phyloP scores from a whole-genome alignment of 2,797 vertebrate genomes.

The Cryptoprocta ferox region DNA sequence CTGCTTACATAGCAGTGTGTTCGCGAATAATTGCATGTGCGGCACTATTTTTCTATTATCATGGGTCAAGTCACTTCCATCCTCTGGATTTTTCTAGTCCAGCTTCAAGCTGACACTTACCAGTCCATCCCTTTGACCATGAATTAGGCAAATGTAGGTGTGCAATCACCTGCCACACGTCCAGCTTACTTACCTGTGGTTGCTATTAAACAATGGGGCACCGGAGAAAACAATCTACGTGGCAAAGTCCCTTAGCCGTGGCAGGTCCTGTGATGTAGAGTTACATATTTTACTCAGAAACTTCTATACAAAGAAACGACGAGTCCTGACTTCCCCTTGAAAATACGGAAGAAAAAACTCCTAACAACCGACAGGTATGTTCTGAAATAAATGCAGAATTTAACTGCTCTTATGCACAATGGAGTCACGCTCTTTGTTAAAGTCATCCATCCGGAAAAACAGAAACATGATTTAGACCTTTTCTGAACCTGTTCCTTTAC shows the following conservation, averaged over 20 bases:
- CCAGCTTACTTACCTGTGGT: neutral
- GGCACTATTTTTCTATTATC: neutral
- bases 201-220: neutral
- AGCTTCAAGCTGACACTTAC: neutral
- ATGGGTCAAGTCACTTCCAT: neutral
- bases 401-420: neutral
- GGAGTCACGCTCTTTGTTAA: neutral
- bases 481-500: neutral
- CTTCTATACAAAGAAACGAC: neutral
- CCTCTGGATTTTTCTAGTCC: neutral
- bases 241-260: neutral
- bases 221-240: neutral
- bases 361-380: neutral
- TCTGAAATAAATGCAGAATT: neutral
- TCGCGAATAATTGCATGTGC: neutral
- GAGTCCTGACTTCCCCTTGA: neutral
- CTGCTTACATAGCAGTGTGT: neutral
- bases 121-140: neutral
- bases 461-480: slow-evolving; percentile 65
- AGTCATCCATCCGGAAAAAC: slow-evolving; percentile 17
- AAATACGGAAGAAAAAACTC: neutral
- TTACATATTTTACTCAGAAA: neutral
- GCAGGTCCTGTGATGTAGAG: no score
- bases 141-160: neutral
- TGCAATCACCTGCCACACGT: fast-evolving